These are phyloP conservation scores for Nasalis larvatus DNA, from an alignment of 2,113 vertebrate genomes.

Conservation along the genomic window DNA sequence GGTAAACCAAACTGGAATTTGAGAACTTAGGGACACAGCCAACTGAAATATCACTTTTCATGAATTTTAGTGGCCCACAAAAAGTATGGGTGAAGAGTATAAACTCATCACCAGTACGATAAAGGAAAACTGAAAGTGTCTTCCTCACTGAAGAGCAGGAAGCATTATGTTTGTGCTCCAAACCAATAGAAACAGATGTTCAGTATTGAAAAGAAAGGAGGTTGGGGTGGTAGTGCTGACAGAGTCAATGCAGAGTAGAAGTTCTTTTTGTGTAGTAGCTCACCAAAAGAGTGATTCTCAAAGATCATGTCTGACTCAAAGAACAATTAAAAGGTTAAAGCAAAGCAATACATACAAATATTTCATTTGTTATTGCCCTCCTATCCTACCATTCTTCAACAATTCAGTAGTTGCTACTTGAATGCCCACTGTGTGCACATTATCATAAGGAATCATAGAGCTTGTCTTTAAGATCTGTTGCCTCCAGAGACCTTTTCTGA, in stretches of 20 bases:
- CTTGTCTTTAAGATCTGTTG: not conserved
- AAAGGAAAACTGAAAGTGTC: constrained; percentile 22
- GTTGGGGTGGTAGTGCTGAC: not conserved
- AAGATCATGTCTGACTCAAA: not conserved
- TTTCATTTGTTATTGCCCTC: not conserved
- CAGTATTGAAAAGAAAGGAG: not conserved
- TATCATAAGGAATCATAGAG: not conserved
- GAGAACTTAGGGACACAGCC: not conserved
- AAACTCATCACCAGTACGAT: not conserved
- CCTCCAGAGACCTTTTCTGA: not conserved
- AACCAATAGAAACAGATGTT: not conserved
- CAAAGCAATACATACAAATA: not conserved
- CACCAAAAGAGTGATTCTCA: not conserved
- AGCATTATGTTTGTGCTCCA: not conserved
- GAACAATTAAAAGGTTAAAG: not conserved
- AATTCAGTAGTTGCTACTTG: not conserved
- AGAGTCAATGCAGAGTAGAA: not conserved
- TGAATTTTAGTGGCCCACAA: not conserved
- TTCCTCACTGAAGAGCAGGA: not conserved
- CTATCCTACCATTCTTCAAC: not conserved
- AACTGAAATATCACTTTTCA: not conserved
- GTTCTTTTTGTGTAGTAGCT: not conserved
- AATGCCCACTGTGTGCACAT: not conserved
- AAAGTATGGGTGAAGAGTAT: not conserved
- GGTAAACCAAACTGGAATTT: not conserved